phyloP scores from a whole-genome alignment of 2,797 vertebrate genomes.

The Pseudochirops corinnae region DNA sequence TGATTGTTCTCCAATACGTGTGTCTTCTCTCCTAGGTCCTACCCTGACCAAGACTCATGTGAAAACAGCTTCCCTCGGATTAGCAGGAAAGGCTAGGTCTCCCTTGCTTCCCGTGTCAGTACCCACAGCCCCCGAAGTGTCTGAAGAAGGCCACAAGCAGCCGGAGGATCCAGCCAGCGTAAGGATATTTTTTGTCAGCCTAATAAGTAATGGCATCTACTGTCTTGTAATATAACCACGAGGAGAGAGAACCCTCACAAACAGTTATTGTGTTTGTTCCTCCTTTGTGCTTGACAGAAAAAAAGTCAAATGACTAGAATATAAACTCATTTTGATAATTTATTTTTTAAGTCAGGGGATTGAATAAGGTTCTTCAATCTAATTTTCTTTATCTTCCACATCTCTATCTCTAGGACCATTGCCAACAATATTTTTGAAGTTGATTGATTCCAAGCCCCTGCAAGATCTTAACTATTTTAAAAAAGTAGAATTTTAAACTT shows the following conservation, averaged over 20 bases:
- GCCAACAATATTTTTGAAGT: background rate
- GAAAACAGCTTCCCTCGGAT: constrained; percentile 95
- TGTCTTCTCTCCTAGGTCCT: constrained; percentile 86
- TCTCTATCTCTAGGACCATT: background rate
- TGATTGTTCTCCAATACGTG: background rate
- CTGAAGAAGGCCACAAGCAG: constrained; percentile 91
- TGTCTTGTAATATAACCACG: accelerated
- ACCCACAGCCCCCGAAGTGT: constrained; percentile 93
- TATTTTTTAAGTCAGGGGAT: background rate
- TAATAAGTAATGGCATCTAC: background rate
- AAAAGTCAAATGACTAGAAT: background rate
- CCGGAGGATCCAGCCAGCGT: constrained; percentile 92
- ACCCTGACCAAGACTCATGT: constrained; percentile 93
- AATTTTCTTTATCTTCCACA: background rate
- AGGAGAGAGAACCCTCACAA: background rate
- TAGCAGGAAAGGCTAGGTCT: constrained; percentile 94
- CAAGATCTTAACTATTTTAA: background rate
- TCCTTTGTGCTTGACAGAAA: background rate
- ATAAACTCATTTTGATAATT: background rate
- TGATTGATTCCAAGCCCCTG: background rate
- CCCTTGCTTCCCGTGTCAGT: constrained; percentile 96
- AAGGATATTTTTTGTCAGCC: constrained; percentile 76
- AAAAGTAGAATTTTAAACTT: background rate
- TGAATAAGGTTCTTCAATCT: background rate
- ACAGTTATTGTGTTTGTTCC: background rate